A percentile compares a stretch with the other conserved stretches of the same genome.
Evolutionary conservation across 2,113 vertebrate genomes (phyloP).

Genomic region (Misgurnus anguillicaudatus): DNA sequence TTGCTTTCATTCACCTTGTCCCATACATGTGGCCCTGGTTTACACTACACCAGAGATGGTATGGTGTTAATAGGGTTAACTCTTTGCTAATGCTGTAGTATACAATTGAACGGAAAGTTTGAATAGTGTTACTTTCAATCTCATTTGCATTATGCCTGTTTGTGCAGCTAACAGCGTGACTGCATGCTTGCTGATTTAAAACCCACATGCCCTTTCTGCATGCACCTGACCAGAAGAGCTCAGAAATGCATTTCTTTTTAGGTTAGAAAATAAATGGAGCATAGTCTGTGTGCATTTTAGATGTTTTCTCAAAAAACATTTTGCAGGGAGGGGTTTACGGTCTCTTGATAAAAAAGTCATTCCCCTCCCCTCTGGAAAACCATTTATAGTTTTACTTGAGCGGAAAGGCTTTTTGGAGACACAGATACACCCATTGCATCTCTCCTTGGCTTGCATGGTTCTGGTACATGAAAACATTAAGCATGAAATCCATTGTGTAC

Average conservation of each 20-base stretch:
- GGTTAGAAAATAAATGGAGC: background rate
- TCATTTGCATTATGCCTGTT: conserved; percentile 41
- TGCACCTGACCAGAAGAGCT: background rate
- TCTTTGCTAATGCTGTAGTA: background rate
- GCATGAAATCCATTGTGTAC: conserved; percentile 18
- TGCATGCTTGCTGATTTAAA: conserved; percentile 46
- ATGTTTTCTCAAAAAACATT: background rate
- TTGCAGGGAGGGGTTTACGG: background rate
- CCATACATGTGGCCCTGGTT: conserved; percentile 26
- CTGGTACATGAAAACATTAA: background rate
- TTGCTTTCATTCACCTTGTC: conserved; percentile 34
- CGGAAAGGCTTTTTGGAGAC: conserved; percentile 20
- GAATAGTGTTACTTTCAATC: conserved; percentile 27
- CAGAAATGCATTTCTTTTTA: conserved; percentile 2
- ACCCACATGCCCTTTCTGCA: conserved; percentile 22
- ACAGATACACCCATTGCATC: background rate
- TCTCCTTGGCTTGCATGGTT: conserved; percentile 21
- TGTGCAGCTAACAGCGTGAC: conserved; percentile 37
- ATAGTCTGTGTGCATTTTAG: background rate
- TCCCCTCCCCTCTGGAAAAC: background rate
- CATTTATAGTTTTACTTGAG: background rate
- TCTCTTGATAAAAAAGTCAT: background rate
- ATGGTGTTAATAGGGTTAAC: background rate
- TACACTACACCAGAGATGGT: background rate
- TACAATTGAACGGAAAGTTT: background rate